Conservation (phyloP, 92 coral and sea anemone genomes). For the Desmophyllum pertusum region DNA sequence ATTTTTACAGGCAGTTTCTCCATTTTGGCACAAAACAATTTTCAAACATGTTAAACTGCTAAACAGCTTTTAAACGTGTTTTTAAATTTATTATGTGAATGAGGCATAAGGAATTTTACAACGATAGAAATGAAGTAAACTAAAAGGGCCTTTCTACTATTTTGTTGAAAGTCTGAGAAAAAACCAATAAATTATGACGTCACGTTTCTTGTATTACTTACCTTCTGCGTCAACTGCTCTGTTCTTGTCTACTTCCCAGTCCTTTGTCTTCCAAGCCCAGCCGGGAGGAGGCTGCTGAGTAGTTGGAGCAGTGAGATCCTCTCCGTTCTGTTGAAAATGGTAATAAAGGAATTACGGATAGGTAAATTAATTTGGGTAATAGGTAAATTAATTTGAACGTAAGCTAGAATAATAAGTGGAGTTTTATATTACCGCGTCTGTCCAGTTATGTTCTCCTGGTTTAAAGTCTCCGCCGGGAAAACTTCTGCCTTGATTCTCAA, state of each 20-base stretch:
- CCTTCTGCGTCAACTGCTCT: slow-evolving; percentile 93
- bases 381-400: background rate
- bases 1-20: no score
- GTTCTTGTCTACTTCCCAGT: slow-evolving; percentile 92
- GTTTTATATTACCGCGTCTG: slow-evolving; percentile 62
- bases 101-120: no score
- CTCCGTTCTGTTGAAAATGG: slow-evolving; percentile 57
- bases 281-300: slow-evolving; percentile 76
- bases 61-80: no score
- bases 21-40: background rate
- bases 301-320: slow-evolving; percentile 66
- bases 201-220: background rate
- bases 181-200: no score
- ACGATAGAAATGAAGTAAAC: no score
- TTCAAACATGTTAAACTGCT: no score
- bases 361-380: background rate
- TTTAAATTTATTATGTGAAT: no score
- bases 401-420: background rate
- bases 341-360: background rate
- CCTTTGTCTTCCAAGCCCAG: slow-evolving; percentile 89
- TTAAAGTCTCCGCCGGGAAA: slow-evolving; percentile 81
- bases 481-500: slow-evolving; percentile 74
- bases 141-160: no score
- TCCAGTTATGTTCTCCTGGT: slow-evolving; percentile 73
- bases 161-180: no score